Evolutionary conservation across 2,888 invertebrate genomes (phyloP).

Genomic region (Oscheius sp.): DNA sequence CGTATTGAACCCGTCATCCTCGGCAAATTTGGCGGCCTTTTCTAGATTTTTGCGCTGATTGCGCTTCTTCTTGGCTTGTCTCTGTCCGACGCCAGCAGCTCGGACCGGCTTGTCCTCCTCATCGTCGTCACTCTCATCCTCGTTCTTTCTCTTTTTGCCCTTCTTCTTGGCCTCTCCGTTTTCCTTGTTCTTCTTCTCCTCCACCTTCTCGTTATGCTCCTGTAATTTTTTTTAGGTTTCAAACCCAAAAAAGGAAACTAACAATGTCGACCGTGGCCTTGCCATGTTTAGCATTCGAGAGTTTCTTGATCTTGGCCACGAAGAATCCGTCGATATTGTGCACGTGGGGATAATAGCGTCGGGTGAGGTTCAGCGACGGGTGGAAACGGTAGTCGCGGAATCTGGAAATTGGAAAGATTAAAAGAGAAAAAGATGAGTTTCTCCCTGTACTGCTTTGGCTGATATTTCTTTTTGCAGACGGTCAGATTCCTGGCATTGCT

Average conservation of each 20-base stretch:
- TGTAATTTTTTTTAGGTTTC: background rate
- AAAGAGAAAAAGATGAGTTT: too few relatives aligned
- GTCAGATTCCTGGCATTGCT: too few relatives aligned
- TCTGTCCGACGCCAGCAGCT: constrained; percentile 48
- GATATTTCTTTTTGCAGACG: too few relatives aligned
- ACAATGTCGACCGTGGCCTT: constrained; percentile 45
- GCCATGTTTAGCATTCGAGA: constrained; percentile 80
- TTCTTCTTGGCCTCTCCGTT: constrained; percentile 36
- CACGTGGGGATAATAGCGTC: constrained; percentile 94
- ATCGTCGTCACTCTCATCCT: constrained; percentile 19
- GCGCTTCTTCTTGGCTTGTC: constrained; percentile 53
- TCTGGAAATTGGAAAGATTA: constrained; percentile 62
- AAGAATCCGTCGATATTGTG: constrained; percentile 99
- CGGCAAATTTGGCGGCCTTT: constrained; percentile 44
- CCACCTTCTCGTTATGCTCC: constrained; percentile 21
- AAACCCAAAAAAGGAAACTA: background rate
- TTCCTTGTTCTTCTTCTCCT: constrained; percentile 31
- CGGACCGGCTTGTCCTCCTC: constrained; percentile 11
- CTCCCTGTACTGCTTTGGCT: too few relatives aligned
- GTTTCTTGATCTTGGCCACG: constrained; percentile 96
- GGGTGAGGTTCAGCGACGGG: constrained; percentile 87
- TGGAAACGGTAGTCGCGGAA: constrained; percentile 82
- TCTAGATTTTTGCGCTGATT: constrained; percentile 52
- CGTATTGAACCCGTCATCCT: constrained; percentile 60
- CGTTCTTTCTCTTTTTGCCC: constrained; percentile 35